Evolutionary conservation across 2,113 vertebrate species (phyloP), one percentile per base, ranked within the genome.

Genomic region (Copsychus sechellarum): DNA sequence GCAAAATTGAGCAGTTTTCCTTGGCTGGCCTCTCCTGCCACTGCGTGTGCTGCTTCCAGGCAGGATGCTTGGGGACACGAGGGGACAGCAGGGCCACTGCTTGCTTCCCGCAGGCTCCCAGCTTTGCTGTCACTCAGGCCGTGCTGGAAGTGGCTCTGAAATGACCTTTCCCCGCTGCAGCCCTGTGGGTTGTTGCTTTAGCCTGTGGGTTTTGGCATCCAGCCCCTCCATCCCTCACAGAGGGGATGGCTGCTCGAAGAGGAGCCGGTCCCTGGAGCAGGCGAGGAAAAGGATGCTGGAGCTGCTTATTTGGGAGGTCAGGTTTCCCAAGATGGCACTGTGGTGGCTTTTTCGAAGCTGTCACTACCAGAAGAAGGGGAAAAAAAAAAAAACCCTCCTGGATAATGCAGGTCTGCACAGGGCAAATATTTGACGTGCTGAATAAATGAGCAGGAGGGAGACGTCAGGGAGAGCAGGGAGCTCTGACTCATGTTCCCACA

Each of bases 291-390:
- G 22, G 69, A 64, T 51, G 87, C 48, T 93, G 2, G 4, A 84
- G 11, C 1, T 0, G 28, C 33, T 84, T 24, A 23, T 62, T 81
- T 87, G 70, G 57, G 70, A 87, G 81, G 79, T 51, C 67, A 60
- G 0, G 10, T 88, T 76, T 94, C 93, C 95, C 79, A 88, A 95
- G 96, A 76, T 95, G 95, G 92, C 90, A 96, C 85, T 91, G 95
- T 93, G 85, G 90, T 84, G 81, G 65, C 38, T 92, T 77, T 77
- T 77, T 33, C 1, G 38, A 67, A 92, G 85, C 78, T 82, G 79
- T 54, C 66, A 45, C 36, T 36, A 74, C n/a, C 64, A 87, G 84
- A 54, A 91, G 51, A 81, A 86, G 5, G 6, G 12, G 15, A 5
- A 29, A 34, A 5, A 29, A 34, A 21, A 5, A 3, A 3, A 22